These are phyloP conservation scores for Leucophora obtusa DNA, from an alignment of 2,888 invertebrate genomes.

Conservation along the genomic window DNA sequence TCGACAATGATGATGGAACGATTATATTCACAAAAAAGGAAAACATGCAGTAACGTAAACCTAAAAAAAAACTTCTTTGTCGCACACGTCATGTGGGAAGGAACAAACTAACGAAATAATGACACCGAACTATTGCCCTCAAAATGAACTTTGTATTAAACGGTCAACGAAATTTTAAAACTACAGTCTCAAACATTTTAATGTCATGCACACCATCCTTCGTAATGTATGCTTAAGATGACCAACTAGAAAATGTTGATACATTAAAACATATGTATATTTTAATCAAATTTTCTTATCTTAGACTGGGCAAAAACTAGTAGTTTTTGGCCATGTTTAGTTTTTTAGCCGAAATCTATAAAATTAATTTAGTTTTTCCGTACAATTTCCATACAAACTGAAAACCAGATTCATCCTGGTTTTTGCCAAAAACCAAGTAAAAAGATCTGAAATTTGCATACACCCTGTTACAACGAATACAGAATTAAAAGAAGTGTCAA, in stretches of 20 bases:
- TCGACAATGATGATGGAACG: constrained; percentile 5
- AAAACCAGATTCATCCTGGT: no score
- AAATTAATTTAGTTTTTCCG: no score
- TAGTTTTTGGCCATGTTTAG: no score
- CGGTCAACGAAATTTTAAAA: constrained; percentile 2
- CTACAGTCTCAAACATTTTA: background rate
- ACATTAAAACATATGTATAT: no score
- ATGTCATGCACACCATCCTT: background rate
- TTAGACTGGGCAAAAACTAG: no score
- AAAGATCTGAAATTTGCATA: no score
- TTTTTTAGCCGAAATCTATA: no score
- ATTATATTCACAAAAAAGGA: background rate
- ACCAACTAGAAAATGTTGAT: background rate
- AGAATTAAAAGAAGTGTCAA: no score
- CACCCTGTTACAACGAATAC: no score
- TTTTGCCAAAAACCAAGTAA: no score
- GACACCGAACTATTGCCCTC: constrained; percentile 57
- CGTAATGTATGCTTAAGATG: background rate
- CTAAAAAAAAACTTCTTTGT: constrained; percentile 27
- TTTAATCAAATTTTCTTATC: no score
- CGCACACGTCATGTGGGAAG: background rate
- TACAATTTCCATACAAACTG: no score
- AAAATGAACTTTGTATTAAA: constrained; percentile 41
- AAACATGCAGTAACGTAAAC: constrained; percentile 18
- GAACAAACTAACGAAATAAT: constrained; percentile 7